A percentile compares a stretch with the other conserved stretches of the same genome.
Conservation (phyloP, 2,888 invertebrate genomes). For the Epiblema foenella region DNA sequence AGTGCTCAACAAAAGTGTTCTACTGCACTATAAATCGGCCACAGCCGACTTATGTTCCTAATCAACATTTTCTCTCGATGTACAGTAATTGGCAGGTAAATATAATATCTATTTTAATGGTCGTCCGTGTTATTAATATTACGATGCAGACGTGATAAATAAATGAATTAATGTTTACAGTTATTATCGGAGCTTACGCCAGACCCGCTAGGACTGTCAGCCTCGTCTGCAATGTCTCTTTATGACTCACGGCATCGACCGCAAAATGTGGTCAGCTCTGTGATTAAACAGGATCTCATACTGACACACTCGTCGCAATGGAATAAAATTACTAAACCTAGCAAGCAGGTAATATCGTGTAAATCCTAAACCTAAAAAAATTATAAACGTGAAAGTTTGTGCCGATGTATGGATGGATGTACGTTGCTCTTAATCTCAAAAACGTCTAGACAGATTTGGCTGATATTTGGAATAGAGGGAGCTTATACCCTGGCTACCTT, state of each 20-base stretch:
- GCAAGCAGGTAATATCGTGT: conserved; percentile 67
- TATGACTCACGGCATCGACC: conserved; percentile 93
- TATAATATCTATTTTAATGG: conserved; percentile 45
- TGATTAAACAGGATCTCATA: conserved; percentile 86
- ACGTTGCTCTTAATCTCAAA: no score
- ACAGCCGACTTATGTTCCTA: conserved; percentile 97
- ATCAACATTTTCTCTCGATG: conserved; percentile 96
- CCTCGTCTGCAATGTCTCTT: conserved; percentile 87
- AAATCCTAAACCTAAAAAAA: no score
- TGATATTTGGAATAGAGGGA: no score
- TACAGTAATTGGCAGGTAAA: conserved; percentile 97
- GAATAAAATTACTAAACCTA: conserved; percentile 77
- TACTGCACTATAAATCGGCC: conserved; percentile 97
- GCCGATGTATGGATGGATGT: no score
- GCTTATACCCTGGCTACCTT: no score
- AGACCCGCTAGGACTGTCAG: conserved; percentile 87
- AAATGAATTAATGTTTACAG: conserved; percentile 71
- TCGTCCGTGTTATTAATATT: background rate
- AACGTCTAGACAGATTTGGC: no score
- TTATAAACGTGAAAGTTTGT: no score
- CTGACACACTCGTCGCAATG: conserved; percentile 88
- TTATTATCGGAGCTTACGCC: conserved; percentile 88
- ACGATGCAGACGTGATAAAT: no score
- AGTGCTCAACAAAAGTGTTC: conserved; percentile 95
- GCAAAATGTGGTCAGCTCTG: conserved; percentile 85